Conservation (phyloP, 2,113 vertebrate genomes). For the Pitta sordida region DNA sequence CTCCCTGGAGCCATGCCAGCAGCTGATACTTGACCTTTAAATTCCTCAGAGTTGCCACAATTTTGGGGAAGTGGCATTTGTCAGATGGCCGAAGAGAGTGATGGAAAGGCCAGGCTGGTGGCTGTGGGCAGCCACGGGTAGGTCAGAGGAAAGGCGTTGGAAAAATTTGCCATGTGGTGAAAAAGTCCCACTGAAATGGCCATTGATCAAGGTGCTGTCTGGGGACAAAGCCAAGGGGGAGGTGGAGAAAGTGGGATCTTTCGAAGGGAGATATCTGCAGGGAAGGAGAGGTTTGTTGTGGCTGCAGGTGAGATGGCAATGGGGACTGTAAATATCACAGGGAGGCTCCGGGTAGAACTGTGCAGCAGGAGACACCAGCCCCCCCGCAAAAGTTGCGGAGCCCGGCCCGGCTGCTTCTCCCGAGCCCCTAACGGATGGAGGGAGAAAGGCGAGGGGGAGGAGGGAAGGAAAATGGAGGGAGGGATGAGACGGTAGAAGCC, state of each 20-base stretch:
- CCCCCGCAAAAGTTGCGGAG: background rate
- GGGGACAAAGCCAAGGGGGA: background rate
- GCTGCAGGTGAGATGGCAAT: background rate
- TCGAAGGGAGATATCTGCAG: background rate
- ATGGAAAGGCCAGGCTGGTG: background rate
- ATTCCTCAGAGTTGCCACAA: conserved; percentile 30
- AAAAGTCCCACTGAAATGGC: background rate
- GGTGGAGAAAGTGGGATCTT: background rate
- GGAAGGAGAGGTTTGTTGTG: background rate
- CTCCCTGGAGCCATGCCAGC: conserved; percentile 6
- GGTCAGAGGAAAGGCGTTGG: background rate
- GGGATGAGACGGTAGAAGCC: background rate
- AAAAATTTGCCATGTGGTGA: background rate
- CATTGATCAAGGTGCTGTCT: background rate
- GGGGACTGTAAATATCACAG: background rate
- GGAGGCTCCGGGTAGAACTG: fast-evolving
- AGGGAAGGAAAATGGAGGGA: background rate
- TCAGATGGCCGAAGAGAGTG: conserved; percentile 21
- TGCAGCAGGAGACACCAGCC: background rate
- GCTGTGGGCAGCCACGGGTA: background rate
- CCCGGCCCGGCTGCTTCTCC: background rate
- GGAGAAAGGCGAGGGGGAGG: background rate
- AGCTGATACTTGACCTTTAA: conserved; percentile 70
- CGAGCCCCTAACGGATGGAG: background rate
- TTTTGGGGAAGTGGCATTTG: conserved; percentile 57